phyloP scores from a whole-genome alignment of 2,797 vertebrate species.

The Bradypodion pumilum region DNA sequence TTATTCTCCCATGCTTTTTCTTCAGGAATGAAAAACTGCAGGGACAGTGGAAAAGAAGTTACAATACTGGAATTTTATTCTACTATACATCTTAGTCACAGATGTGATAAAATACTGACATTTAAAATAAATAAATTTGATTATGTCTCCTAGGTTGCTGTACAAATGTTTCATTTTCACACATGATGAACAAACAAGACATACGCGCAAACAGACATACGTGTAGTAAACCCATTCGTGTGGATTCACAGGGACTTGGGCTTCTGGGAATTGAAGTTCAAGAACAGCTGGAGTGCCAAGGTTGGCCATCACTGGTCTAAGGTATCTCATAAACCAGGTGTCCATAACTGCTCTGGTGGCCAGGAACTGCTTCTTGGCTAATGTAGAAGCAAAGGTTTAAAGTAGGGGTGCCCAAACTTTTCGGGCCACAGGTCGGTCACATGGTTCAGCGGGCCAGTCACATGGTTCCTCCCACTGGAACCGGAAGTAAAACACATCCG shows the following conservation, averaged over 20 bases:
- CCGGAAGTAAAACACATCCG: no score
- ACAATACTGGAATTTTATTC: conserved; percentile 23
- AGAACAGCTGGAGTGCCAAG: no score
- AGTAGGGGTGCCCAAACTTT: no score
- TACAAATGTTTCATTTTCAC: conserved; percentile 25
- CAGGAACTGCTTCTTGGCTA: neutral
- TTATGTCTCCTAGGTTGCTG: neutral
- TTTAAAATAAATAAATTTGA: conserved; percentile 43
- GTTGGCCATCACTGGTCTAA: no score
- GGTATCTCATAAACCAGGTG: neutral
- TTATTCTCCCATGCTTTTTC: neutral
- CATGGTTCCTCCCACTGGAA: no score
- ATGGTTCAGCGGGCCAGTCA: no score
- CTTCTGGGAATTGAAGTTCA: no score
- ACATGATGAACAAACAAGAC: conserved; percentile 13
- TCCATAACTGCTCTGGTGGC: neutral
- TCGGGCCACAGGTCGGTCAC: no score
- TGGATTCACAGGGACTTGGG: no score
- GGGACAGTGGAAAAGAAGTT: neutral
- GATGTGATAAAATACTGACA: neutral
- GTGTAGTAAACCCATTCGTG: no score
- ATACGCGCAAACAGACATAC: neutral
- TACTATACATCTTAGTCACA: conserved; percentile 24
- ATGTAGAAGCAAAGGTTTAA: no score
- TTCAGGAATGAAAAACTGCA: neutral